Evolutionary conservation across 2,113 vertebrate species (phyloP).

Genomic region (Eidolon helvum): DNA sequence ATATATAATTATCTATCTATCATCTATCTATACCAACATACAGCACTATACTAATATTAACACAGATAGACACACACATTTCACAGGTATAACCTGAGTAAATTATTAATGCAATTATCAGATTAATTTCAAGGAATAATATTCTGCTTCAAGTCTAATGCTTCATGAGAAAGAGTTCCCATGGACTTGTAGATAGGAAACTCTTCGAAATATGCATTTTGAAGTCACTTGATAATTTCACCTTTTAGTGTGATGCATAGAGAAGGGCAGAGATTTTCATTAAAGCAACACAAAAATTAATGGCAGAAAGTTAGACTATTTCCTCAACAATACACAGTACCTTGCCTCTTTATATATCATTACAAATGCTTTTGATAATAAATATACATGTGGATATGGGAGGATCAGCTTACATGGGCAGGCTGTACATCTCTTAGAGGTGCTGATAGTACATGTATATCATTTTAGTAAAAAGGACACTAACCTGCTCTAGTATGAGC

Average conservation of each 20-base stretch:
- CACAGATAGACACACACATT: background rate
- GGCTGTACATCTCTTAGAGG: background rate
- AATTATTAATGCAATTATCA: background rate
- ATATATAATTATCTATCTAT: too few relatives aligned
- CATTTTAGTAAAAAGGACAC: background rate
- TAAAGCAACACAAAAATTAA: background rate
- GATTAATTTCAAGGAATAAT: background rate
- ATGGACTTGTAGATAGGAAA: background rate
- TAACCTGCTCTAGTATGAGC: background rate
- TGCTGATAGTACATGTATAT: background rate
- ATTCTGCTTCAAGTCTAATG: background rate
- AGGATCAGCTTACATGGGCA: background rate
- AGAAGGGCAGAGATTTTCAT: background rate
- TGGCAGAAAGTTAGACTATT: background rate
- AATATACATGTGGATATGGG: background rate
- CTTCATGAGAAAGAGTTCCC: background rate
- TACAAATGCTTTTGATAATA: background rate
- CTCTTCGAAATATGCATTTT: background rate
- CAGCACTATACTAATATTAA: background rate
- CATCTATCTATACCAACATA: background rate
- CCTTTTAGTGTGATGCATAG: background rate
- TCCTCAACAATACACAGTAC: background rate
- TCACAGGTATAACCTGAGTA: background rate
- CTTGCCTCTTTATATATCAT: background rate
- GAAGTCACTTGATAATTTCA: background rate